phyloP scores from a whole-genome alignment of 64 coral and sea anemone genomes.

The Stichodactyla mertensii region DNA sequence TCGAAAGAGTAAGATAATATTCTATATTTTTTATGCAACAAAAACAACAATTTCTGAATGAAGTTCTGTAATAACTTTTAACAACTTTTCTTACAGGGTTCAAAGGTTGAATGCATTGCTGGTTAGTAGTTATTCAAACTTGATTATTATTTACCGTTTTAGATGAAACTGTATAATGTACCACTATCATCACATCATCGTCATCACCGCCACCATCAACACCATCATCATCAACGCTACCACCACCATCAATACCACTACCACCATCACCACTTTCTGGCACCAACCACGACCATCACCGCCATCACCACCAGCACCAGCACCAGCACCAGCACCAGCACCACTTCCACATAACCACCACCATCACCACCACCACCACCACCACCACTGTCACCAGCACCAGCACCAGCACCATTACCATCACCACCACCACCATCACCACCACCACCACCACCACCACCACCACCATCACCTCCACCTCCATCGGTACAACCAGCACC shows the following conservation, averaged over 20 bases:
- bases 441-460: too few species aligned
- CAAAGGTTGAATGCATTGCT: background rate
- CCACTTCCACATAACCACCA: too few species aligned
- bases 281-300: background rate
- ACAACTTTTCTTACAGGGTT: background rate
- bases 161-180: background rate
- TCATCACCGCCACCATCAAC: background rate
- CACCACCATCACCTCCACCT: background rate
- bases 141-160: background rate
- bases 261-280: too few species aligned
- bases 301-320: too few species aligned
- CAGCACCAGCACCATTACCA: background rate
- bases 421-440: background rate
- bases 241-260: background rate
- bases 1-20: background rate
- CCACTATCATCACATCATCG: background rate
- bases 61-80: background rate
- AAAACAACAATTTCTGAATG: background rate
- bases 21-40: background rate
- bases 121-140: background rate
- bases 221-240: background rate
- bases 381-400: background rate
- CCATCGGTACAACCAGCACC: background rate
- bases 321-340: too few species aligned
- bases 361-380: background rate